Evolutionary conservation across 1,140 invertebrate genomes (phyloP).

Genomic region (Leguminivora glycinivorella): DNA sequence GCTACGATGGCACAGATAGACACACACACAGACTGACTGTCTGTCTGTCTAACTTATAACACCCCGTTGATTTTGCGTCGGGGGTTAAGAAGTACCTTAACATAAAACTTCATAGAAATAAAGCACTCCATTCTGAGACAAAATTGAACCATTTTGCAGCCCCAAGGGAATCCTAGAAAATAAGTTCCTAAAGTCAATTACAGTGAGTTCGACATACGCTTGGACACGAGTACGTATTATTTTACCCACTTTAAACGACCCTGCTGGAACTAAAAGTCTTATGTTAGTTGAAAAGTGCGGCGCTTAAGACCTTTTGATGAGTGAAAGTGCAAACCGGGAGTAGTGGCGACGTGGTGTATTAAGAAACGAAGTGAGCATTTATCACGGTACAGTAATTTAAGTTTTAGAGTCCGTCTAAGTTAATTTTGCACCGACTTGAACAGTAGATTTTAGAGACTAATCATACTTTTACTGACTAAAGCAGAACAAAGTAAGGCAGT

Average conservation of each 20-base stretch:
- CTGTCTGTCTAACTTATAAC: too few species aligned
- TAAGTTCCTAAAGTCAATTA: constrained; percentile 26
- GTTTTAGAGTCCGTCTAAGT: too few species aligned
- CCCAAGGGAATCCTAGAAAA: background rate
- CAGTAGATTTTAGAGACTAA: too few species aligned
- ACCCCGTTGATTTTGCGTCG: too few species aligned
- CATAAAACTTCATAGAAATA: too few species aligned
- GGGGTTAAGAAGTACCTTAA: too few species aligned
- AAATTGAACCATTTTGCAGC: constrained; percentile 7
- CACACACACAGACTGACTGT: too few species aligned
- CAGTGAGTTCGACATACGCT: background rate
- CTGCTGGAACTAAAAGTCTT: background rate
- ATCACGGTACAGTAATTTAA: background rate
- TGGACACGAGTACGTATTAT: constrained; percentile 13
- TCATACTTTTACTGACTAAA: too few species aligned
- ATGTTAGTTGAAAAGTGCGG: background rate
- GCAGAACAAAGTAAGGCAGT: too few species aligned
- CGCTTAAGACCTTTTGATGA: background rate
- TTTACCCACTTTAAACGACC: background rate
- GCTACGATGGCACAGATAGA: too few species aligned
- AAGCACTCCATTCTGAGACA: background rate
- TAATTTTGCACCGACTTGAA: too few species aligned
- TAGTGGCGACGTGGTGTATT: background rate
- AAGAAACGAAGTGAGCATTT: constrained; percentile 1
- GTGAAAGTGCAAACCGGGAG: too few species aligned